These are phyloP conservation scores for Cyclina sinensis DNA, from an alignment of 1,140 invertebrate genomes.

Conservation along the genomic window DNA sequence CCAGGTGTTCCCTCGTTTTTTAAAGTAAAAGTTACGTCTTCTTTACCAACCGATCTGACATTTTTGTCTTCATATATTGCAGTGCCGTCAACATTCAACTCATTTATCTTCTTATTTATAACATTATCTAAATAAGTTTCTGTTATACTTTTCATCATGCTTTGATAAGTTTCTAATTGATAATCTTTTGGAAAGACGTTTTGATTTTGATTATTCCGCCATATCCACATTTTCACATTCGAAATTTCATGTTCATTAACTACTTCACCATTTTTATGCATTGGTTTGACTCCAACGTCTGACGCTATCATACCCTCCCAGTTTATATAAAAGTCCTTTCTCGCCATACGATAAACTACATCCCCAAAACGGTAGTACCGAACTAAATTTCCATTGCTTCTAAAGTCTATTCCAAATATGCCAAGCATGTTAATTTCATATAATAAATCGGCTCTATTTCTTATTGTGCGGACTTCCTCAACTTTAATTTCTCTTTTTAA, in stretches of 20 bases:
- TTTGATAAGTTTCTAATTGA: not conserved
- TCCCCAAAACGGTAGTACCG: slow-evolving; percentile 6
- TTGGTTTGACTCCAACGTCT: not conserved
- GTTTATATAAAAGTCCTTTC: not conserved
- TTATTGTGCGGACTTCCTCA: not conserved
- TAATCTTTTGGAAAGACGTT: not conserved
- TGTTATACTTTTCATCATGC: not conserved
- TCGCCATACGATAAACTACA: not conserved
- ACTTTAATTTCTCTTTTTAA: not conserved
- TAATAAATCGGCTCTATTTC: not conserved
- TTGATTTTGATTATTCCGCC: not conserved
- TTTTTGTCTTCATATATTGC: not conserved
- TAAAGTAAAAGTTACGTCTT: not conserved
- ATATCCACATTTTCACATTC: not conserved
- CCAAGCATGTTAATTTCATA: slow-evolving; percentile 20
- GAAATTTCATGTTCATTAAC: not conserved
- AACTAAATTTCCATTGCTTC: not conserved
- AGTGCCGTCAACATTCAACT: not conserved
- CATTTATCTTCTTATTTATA: not conserved
- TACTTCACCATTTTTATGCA: not conserved
- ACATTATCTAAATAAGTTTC: not conserved
- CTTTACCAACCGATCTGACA: not conserved
- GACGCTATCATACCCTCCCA: not conserved
- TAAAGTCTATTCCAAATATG: not conserved
- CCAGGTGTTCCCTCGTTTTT: not conserved